Percentiles rank a stretch among this genome's conserved stretches.
phyloP scores from a whole-genome alignment of 2,797 vertebrate species.

The Darevskia nairensis region DNA sequence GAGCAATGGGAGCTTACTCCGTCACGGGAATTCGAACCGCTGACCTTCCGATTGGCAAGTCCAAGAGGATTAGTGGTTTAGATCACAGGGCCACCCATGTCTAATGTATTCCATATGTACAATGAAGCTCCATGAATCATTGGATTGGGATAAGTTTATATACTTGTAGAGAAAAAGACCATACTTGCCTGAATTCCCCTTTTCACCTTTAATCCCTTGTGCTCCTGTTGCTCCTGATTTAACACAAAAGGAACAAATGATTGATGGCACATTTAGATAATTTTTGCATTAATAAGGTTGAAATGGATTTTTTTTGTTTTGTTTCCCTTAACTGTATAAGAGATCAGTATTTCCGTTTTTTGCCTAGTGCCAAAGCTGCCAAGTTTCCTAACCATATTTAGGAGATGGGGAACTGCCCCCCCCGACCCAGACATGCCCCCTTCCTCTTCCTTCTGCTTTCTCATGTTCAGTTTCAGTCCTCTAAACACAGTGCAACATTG shows the following conservation, averaged over 20 bases:
- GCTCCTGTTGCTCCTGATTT: slow-evolving; percentile 43
- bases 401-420: background rate
- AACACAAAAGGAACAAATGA: background rate
- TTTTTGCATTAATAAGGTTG: background rate
- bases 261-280: background rate
- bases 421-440: too few species aligned
- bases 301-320: background rate
- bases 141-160: background rate
- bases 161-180: slow-evolving; percentile 9
- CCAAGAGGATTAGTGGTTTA: too few species aligned
- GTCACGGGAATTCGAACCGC: rapidly evolving
- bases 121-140: background rate
- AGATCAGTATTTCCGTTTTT: background rate
- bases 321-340: background rate
- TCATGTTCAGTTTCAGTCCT: background rate
- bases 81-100: background rate
- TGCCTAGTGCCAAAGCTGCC: background rate
- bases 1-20: too few species aligned
- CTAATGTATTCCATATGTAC: too few species aligned
- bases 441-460: background rate
- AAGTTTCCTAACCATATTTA: background rate
- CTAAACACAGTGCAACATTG: background rate
- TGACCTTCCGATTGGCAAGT: too few species aligned
- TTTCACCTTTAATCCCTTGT: slow-evolving; percentile 63
- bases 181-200: slow-evolving; percentile 61